A percentile compares a stretch with the other conserved stretches of the same genome.
These are phyloP conservation scores for Phylloscopus whistleri DNA, from an alignment of 2,113 vertebrate genomes.

Conservation along the genomic window DNA sequence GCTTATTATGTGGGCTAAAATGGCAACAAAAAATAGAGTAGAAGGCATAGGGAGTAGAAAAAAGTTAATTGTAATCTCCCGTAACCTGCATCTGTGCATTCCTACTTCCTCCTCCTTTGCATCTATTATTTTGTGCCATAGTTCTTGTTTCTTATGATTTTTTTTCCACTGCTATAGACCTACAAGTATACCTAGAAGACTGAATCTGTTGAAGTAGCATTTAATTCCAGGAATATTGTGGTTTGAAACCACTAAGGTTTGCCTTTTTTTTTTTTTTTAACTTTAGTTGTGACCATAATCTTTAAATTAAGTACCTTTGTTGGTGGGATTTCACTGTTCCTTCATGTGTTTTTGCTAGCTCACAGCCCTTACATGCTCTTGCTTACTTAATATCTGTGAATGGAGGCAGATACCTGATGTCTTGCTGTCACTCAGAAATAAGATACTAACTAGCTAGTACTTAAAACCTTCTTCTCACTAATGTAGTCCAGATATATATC, in stretches of 20 bases:
- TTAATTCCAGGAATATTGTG: background rate
- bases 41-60: background rate
- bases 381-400: background rate
- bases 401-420: background rate
- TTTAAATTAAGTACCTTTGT: background rate
- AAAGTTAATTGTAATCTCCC: background rate
- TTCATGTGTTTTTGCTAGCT: background rate
- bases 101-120: background rate
- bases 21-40: background rate
- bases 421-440: background rate
- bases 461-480: background rate
- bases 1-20: background rate
- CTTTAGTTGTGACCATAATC: background rate
- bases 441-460: background rate
- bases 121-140: background rate
- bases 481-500: background rate
- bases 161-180: background rate
- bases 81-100: background rate
- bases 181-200: background rate
- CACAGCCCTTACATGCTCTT: background rate
- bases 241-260: background rate
- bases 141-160: background rate
- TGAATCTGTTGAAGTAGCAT: background rate
- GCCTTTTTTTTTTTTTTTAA: no score
- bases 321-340: background rate